A percentile compares a stretch with the other conserved stretches of the same genome.
phyloP scores from a whole-genome alignment of 2,888 invertebrate genomes.

The Physocephala rufipes region DNA sequence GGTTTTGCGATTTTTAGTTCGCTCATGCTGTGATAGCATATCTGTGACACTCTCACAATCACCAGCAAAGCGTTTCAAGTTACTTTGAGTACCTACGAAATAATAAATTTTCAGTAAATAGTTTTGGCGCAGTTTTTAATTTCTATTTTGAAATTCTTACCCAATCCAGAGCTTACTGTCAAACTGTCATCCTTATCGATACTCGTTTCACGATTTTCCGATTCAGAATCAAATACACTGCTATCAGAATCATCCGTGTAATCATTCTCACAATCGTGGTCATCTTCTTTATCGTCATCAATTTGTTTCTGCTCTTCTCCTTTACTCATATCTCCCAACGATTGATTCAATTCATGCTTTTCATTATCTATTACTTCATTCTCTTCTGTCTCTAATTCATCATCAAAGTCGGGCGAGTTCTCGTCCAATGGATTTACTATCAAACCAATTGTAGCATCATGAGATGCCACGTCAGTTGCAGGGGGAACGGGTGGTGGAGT shows the following conservation, averaged over 20 bases:
- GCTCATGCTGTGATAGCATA: conserved; percentile 61
- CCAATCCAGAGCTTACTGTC: conserved; percentile 50
- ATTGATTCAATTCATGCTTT: conserved; percentile 33
- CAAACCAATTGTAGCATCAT: conserved; percentile 67
- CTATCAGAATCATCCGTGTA: conserved; percentile 63
- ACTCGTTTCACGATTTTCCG: conserved; percentile 61
- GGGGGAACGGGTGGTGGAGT: conserved; percentile 45
- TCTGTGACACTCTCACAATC: conserved; percentile 64
- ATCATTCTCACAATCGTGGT: conserved; percentile 56
- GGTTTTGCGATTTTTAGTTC: conserved; percentile 64
- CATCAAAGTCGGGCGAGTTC: conserved; percentile 62
- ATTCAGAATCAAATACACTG: conserved; percentile 63
- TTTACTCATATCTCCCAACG: conserved; percentile 37
- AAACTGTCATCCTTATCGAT: conserved; percentile 62
- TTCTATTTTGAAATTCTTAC: conserved; percentile 3
- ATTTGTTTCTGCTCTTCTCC: conserved; percentile 35
- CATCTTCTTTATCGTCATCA: conserved; percentile 44
- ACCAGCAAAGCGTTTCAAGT: conserved; percentile 63
- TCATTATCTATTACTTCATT: conserved; percentile 30
- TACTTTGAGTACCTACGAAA: conserved; percentile 42
- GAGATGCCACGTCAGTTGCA: conserved; percentile 46
- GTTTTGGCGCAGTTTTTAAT: no score
- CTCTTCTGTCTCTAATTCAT: conserved; percentile 51
- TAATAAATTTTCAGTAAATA: background rate
- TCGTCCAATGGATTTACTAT: conserved; percentile 73